Conservation (phyloP, 53 echinoderm and acorn worm species). For the Crossaster papposus region DNA sequence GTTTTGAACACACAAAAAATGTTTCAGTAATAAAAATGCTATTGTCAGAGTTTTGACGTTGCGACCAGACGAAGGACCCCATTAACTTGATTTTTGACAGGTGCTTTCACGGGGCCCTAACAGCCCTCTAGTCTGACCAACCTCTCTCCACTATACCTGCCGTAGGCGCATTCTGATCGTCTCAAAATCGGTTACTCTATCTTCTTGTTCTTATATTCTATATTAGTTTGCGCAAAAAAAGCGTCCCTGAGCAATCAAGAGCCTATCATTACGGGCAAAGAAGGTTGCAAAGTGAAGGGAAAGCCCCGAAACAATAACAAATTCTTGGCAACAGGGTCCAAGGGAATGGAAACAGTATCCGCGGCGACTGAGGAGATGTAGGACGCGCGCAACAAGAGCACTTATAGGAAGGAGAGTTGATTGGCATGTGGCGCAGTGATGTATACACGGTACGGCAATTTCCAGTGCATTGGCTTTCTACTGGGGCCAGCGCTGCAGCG, state of each 20-base stretch:
- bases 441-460: constrained; percentile 16
- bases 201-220: not conserved
- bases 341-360: constrained; percentile 44
- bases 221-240: not conserved
- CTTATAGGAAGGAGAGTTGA: constrained; percentile 17
- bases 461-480: constrained; percentile 19
- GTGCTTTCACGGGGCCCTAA: not conserved
- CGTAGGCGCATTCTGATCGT: constrained; percentile 12
- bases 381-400: not conserved
- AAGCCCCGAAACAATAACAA: constrained; percentile 36
- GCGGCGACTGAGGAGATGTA: not conserved
- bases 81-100: constrained; percentile 49
- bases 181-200: constrained; percentile 44
- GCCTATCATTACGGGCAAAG: constrained; percentile 6
- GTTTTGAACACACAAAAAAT: not conserved
- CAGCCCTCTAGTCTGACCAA: not conserved
- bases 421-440: constrained; percentile 22
- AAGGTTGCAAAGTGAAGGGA: constrained; percentile 15
- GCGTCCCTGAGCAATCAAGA: constrained; percentile 23
- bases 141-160: constrained; percentile 3
- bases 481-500: constrained; percentile 9
- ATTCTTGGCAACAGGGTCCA: constrained; percentile 17
- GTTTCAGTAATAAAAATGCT: not conserved
- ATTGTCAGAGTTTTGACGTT: constrained; percentile 12
- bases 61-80: constrained; percentile 20